Percentiles rank a stretch among this genome's conserved stretches.
These are phyloP conservation scores for Lateolabrax maculatus DNA, from an alignment of 2,797 vertebrate species.

Conservation along the genomic window DNA sequence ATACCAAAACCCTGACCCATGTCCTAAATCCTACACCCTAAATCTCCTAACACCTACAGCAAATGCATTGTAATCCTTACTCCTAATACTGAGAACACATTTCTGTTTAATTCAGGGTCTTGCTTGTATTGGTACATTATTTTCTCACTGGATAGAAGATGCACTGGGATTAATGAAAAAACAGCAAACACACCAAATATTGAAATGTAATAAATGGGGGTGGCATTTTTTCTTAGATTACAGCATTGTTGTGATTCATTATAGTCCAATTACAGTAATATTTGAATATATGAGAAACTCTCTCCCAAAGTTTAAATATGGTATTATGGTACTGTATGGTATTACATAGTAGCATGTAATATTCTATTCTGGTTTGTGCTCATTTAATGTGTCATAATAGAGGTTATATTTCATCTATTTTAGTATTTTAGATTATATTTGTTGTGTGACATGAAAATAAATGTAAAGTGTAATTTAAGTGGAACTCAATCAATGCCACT, in stretches of 20 bases:
- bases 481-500: not conserved
- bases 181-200: constrained; percentile 11
- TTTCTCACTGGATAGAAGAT: constrained; percentile 9
- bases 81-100: constrained; percentile 35
- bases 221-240: constrained; percentile 10
- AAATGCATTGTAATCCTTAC: constrained; percentile 58
- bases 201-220: not conserved
- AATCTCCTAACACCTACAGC: constrained; percentile 61
- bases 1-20: constrained; percentile 61
- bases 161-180: constrained; percentile 3
- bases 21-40: constrained; percentile 65
- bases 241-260: not conserved
- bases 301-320: constrained; percentile 2
- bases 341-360: not conserved
- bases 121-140: constrained; percentile 15
- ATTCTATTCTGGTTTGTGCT: not conserved
- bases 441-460: not conserved
- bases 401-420: not conserved
- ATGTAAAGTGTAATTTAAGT: not conserved
- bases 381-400: not conserved
- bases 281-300: not conserved
- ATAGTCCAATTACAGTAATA: not conserved
- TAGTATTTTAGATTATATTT: not conserved
- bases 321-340: not conserved
- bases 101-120: constrained; percentile 23